Evolutionary conservation across 2,797 vertebrate genomes (phyloP).

Genomic region (Cynopterus sphinx): DNA sequence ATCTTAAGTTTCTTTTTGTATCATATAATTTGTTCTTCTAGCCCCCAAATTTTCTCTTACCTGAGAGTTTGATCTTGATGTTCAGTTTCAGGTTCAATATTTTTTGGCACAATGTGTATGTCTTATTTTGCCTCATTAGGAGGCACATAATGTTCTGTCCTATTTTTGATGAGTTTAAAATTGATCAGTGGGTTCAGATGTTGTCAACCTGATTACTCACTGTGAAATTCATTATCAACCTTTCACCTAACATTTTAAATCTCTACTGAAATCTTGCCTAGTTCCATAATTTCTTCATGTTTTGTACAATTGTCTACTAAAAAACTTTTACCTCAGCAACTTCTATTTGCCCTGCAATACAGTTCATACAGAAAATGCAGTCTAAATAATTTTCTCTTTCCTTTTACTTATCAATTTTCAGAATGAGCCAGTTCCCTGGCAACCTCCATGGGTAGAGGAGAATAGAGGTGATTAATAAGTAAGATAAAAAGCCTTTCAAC

Average conservation of each 20-base stretch:
- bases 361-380: background rate
- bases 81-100: background rate
- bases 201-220: background rate
- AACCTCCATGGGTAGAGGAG: background rate
- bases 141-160: background rate
- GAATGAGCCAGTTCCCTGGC: background rate
- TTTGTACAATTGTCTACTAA: constrained; percentile 23
- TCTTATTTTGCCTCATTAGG: background rate
- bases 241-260: background rate
- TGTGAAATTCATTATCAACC: background rate
- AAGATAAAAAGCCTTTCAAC: constrained; percentile 25
- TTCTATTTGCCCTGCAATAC: background rate
- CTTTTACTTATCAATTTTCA: constrained; percentile 32
- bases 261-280: background rate
- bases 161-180: constrained; percentile 15
- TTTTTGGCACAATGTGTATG: background rate
- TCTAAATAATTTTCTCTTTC: background rate
- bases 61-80: background rate
- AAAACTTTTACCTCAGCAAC: constrained; percentile 1
- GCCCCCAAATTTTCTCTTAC: constrained; percentile 14
- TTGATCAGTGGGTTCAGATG: background rate
- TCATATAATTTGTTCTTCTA: background rate
- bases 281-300: background rate
- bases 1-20: background rate
- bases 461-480: background rate